Percentiles rank a stretch among this genome's conserved stretches.
Evolutionary conservation across 2,888 invertebrate genomes (phyloP).

Genomic region (Tortricodes alternella): DNA sequence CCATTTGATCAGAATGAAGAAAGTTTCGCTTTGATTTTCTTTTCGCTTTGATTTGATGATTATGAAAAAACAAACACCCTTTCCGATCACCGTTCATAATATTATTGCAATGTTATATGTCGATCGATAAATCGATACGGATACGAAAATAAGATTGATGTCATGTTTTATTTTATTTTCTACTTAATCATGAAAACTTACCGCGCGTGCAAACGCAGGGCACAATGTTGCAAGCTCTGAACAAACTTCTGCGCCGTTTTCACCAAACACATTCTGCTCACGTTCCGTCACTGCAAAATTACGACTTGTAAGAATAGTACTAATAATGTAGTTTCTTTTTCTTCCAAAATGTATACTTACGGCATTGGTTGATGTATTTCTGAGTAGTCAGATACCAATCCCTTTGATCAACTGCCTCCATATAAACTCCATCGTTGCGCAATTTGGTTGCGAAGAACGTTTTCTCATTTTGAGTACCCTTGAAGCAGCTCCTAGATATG

Average conservation of each 20-base stretch:
- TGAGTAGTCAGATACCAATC: constrained; percentile 85
- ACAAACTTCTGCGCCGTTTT: constrained; percentile 64
- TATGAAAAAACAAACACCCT: too few relatives aligned
- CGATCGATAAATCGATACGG: too few relatives aligned
- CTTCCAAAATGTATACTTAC: constrained; percentile 70
- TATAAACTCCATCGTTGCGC: constrained; percentile 59
- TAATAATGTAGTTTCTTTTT: not conserved
- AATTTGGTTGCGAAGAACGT: constrained; percentile 56
- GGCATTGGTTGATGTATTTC: constrained; percentile 85
- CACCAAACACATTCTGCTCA: constrained; percentile 64
- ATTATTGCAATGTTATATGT: too few relatives aligned
- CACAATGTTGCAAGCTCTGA: constrained; percentile 59
- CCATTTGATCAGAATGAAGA: too few relatives aligned
- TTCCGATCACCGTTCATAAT: too few relatives aligned
- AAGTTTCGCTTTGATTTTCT: too few relatives aligned
- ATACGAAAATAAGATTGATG: too few relatives aligned
- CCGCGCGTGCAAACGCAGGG: constrained; percentile 60
- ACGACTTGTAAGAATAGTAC: too few relatives aligned
- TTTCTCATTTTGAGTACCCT: constrained; percentile 46
- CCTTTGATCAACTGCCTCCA: constrained; percentile 72
- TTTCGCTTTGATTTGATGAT: too few relatives aligned
- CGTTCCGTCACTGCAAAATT: constrained; percentile 66
- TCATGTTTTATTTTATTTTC: too few relatives aligned
- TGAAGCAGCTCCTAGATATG: constrained; percentile 80
- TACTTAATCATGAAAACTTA: constrained; percentile 41